phyloP scores from a whole-genome alignment of 1,140 invertebrate genomes.

The Zaprionus camerounensis region DNA sequence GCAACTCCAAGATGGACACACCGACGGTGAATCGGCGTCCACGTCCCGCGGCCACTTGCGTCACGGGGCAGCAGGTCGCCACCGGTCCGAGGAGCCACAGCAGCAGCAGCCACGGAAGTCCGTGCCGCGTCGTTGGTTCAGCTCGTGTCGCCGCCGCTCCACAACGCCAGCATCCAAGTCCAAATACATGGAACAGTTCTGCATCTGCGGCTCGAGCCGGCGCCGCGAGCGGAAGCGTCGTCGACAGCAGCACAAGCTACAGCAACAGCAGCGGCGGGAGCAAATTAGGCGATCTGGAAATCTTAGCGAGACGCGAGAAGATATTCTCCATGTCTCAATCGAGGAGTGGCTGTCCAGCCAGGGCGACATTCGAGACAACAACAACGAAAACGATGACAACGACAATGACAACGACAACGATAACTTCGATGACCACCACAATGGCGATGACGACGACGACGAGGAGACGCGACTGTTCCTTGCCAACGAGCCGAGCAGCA shows the following conservation, averaged over 20 bases:
- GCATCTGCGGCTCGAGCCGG: conserved; percentile 75
- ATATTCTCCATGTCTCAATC: conserved; percentile 84
- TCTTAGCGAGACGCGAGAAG: conserved; percentile 84
- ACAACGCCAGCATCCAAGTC: conserved; percentile 70
- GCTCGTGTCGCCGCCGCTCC: conserved; percentile 64
- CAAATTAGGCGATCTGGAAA: conserved; percentile 84
- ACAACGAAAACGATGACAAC: conserved; percentile 37
- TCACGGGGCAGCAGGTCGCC: conserved; percentile 15
- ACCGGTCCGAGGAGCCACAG: conserved; percentile 49
- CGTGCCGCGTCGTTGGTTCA: conserved; percentile 66
- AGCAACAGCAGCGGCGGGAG: conserved; percentile 74
- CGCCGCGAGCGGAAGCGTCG: conserved; percentile 66
- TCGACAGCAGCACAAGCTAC: conserved; percentile 69
- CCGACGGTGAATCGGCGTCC: conserved; percentile 84
- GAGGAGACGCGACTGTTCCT: conserved; percentile 68
- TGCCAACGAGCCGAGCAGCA: conserved; percentile 65
- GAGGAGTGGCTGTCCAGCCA: conserved; percentile 84
- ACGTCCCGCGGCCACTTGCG: conserved; percentile 53
- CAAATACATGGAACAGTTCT: conserved; percentile 83
- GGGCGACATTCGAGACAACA: conserved; percentile 64
- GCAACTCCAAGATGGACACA: conserved; percentile 85
- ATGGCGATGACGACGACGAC: conserved; percentile 32
- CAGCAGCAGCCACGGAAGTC: conserved; percentile 74
- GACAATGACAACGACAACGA: conserved; percentile 51
- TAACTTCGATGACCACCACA: conserved; percentile 41